phyloP scores from a whole-genome alignment of 2,797 vertebrate species.

The Knipowitschia caucasica region DNA sequence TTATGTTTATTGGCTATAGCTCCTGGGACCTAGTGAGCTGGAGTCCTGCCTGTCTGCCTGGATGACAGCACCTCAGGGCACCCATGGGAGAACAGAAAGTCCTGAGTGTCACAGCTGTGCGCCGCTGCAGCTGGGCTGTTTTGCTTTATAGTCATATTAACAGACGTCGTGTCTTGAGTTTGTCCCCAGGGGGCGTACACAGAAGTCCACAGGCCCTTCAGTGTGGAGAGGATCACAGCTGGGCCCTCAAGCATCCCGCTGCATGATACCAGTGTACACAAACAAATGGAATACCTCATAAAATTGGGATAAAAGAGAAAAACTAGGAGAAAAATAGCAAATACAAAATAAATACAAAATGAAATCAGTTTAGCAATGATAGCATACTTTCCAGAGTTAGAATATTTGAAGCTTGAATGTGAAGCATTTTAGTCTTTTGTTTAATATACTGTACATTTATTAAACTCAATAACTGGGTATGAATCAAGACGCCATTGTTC shows the following conservation, averaged over 20 bases:
- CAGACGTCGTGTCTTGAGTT: constrained; percentile 31
- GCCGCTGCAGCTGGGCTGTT: constrained; percentile 14
- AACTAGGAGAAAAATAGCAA: background rate
- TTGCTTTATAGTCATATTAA: constrained; percentile 22
- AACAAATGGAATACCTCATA: background rate
- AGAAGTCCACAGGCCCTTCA: constrained; percentile 11
- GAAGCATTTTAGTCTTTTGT: too few species aligned
- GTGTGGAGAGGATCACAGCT: constrained; percentile 23
- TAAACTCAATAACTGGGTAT: too few species aligned
- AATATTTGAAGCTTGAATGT: too few species aligned
- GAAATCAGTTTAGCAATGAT: too few species aligned
- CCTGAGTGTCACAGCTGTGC: constrained; percentile 36
- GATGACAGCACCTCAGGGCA: constrained; percentile 23
- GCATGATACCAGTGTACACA: background rate
- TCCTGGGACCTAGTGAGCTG: constrained; percentile 7
- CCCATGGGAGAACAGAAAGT: constrained; percentile 26
- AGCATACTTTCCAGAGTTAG: too few species aligned
- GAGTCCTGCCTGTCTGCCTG: constrained; percentile 12
- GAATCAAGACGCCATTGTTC: too few species aligned
- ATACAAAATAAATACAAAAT: background rate
- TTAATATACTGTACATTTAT: too few species aligned
- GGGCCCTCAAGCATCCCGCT: constrained; percentile 19
- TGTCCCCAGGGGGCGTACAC: constrained; percentile 31
- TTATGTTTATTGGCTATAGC: background rate
- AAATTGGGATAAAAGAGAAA: background rate